Conservation (phyloP, 2,113 vertebrate genomes). For the Aptenodytes patagonicus region DNA sequence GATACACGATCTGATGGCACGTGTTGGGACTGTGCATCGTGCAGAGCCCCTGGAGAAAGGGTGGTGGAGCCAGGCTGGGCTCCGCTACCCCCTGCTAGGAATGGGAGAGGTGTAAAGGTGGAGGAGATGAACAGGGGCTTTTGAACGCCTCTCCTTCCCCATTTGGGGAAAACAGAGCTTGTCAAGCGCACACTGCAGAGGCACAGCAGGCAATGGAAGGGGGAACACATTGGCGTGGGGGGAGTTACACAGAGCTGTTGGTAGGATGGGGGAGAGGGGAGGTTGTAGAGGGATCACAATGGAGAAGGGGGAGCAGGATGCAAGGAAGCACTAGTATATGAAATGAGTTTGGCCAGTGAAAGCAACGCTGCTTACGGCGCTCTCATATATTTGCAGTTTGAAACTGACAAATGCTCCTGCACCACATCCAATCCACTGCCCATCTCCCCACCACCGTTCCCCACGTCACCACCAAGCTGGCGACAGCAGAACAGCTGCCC, state of each 20-base stretch:
- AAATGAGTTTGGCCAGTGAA: neutral
- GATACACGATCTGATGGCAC: neutral
- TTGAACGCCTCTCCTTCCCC: neutral
- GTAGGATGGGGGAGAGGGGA: neutral
- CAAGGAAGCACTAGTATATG: neutral
- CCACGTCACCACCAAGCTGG: neutral
- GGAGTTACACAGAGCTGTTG: neutral
- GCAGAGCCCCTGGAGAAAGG: neutral
- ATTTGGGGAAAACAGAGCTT: neutral
- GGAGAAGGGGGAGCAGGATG: neutral
- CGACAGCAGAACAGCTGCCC: neutral
- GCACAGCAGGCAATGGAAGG: neutral
- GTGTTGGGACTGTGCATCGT: neutral
- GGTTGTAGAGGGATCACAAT: neutral
- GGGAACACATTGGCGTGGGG: neutral
- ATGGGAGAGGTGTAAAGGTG: neutral
- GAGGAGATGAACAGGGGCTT: neutral
- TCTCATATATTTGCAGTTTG: neutral
- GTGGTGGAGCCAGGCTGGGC: neutral
- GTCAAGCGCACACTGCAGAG: neutral
- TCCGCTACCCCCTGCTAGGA: neutral
- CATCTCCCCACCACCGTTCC: neutral
- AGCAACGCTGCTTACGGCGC: neutral
- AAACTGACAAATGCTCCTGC: neutral
- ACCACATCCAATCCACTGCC: neutral